Percentiles rank a stretch among this genome's conserved stretches.
phyloP scores from a whole-genome alignment of 2,113 vertebrate species.

The Cyphomyrus plagiostoma region DNA sequence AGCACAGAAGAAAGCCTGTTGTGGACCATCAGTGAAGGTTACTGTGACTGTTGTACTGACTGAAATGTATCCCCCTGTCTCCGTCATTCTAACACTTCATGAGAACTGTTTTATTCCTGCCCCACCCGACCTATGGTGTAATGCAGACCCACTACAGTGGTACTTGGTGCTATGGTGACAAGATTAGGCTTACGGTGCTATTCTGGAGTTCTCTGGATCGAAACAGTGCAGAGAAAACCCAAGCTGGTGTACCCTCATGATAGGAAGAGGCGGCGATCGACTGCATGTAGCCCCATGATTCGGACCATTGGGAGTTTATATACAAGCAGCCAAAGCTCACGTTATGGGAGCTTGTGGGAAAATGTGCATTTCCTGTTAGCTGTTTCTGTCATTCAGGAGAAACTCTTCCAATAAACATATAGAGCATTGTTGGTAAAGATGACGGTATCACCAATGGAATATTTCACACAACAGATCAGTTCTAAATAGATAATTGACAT shows the following conservation, averaged over 20 bases:
- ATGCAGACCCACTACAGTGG: neutral
- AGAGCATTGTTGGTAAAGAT: neutral
- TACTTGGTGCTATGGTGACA: neutral
- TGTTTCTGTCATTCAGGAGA: neutral
- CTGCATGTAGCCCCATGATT: neutral
- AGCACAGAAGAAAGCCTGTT: neutral
- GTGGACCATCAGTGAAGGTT: neutral
- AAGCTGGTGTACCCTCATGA: neutral
- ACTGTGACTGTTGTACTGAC: neutral
- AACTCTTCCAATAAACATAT: neutral
- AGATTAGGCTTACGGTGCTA: neutral
- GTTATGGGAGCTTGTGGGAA: neutral
- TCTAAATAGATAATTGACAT: neutral
- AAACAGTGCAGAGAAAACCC: neutral
- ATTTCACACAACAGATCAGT: neutral
- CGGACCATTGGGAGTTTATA: neutral
- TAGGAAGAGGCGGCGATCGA: neutral
- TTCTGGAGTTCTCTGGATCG: neutral
- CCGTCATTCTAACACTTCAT: neutral
- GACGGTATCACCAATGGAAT: neutral
- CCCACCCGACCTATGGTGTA: neutral
- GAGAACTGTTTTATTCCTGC: neutral
- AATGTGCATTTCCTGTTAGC: neutral
- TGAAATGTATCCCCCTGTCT: too few species aligned
- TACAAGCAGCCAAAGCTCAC: neutral